Percentiles rank a stretch among this genome's conserved stretches.
Evolutionary conservation across 2,113 vertebrate species (phyloP).

Genomic region (Protobothrops mucrosquamatus): DNA sequence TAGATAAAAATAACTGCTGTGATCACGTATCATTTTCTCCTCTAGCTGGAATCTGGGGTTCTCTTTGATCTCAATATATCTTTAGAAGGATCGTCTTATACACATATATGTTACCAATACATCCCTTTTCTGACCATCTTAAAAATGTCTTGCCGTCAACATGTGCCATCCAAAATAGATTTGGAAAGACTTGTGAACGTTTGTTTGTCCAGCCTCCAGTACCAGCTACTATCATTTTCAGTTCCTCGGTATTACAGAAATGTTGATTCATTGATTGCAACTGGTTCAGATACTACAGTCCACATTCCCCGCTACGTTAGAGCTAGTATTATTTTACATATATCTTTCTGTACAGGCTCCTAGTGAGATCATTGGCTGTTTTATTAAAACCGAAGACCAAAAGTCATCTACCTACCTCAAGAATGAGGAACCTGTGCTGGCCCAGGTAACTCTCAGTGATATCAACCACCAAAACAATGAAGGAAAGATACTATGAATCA

Average conservation of each 20-base stretch:
- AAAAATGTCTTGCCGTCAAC: constrained; percentile 42
- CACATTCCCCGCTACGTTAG: not conserved
- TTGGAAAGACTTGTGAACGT: constrained; percentile 13
- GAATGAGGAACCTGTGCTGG: not conserved
- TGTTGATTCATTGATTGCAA: constrained; percentile 15
- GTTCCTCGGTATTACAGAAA: not conserved
- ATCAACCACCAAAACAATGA: not conserved
- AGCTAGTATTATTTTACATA: not conserved
- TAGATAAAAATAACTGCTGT: constrained; percentile 54
- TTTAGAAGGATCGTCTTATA: constrained; percentile 35
- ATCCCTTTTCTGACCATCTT: constrained; percentile 32
- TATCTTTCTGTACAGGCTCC: not conserved
- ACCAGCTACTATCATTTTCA: not conserved
- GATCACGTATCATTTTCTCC: constrained; percentile 56
- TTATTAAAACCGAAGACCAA: constrained; percentile 1
- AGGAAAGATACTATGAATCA: not conserved
- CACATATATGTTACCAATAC: constrained; percentile 35
- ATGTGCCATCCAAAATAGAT: constrained; percentile 52
- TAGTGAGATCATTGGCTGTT: not conserved
- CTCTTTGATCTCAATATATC: constrained; percentile 59
- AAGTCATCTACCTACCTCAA: not conserved
- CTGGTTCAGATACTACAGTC: not conserved
- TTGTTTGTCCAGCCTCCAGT: constrained; percentile 1
- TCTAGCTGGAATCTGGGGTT: constrained; percentile 51
- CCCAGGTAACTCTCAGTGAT: not conserved